Percentiles rank a stretch among this genome's conserved stretches.
Conservation (phyloP, 1,140 invertebrate genomes). For the Nylanderia fulva region DNA sequence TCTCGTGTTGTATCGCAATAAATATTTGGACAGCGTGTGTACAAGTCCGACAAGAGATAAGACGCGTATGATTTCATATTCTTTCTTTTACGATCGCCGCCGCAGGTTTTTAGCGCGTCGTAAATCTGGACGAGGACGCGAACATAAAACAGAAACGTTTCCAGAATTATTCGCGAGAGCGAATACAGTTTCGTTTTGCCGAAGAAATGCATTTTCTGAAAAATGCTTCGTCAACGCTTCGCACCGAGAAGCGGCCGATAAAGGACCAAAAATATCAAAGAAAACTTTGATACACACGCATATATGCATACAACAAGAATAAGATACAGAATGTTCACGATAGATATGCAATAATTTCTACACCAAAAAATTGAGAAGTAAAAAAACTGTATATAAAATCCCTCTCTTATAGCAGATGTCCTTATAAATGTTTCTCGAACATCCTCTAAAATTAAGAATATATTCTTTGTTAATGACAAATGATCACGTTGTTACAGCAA, state of each 20-base stretch:
- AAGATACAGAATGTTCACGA: too few species aligned
- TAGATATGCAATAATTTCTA: too few species aligned
- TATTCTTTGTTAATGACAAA: too few species aligned
- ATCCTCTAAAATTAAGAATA: too few species aligned
- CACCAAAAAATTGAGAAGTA: too few species aligned
- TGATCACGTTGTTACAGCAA: too few species aligned
- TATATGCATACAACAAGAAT: too few species aligned
- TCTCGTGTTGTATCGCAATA: conserved; percentile 35
- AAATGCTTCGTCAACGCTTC: background rate
- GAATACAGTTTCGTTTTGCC: background rate
- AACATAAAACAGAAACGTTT: conserved; percentile 38
- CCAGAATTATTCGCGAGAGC: conserved; percentile 35
- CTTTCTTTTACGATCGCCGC: background rate
- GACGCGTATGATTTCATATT: conserved; percentile 24
- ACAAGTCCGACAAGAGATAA: conserved; percentile 51
- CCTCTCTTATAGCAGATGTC: too few species aligned
- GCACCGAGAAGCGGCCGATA: too few species aligned
- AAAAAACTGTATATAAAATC: too few species aligned
- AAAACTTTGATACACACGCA: background rate
- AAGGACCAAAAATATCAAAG: background rate
- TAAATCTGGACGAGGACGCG: conserved; percentile 28
- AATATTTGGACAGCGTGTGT: conserved; percentile 50
- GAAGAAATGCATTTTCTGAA: background rate
- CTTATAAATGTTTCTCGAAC: too few species aligned
- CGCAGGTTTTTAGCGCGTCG: conserved; percentile 26